Conservation (phyloP, 2,113 vertebrate genomes). For the Noctilio leporinus region DNA sequence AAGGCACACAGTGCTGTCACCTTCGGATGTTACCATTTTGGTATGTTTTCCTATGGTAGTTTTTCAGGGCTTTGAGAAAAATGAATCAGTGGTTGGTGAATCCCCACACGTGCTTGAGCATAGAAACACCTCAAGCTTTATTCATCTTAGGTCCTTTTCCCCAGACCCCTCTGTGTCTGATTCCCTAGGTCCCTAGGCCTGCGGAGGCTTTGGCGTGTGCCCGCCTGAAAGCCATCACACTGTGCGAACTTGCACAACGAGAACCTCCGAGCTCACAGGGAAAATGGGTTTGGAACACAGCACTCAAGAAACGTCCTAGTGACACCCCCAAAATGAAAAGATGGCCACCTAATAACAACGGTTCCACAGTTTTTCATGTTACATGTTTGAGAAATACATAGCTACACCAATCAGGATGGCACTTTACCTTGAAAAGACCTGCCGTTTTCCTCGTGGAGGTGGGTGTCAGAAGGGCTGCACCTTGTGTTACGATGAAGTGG, state of each 20-base stretch:
- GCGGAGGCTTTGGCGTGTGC: too few relatives aligned
- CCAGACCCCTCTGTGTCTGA: not conserved
- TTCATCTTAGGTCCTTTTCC: not conserved
- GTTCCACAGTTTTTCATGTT: not conserved
- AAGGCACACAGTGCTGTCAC: not conserved
- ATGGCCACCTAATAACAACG: not conserved
- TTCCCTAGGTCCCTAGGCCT: not conserved
- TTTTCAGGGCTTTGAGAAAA: not conserved
- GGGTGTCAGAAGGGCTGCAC: not conserved
- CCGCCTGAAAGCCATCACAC: not conserved
- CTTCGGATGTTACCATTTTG: not conserved
- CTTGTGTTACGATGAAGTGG: not conserved
- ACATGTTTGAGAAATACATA: not conserved
- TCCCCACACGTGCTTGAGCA: not conserved
- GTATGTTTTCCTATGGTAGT: not conserved
- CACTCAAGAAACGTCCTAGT: too few relatives aligned
- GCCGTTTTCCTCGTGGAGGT: not conserved
- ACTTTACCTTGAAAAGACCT: not conserved
- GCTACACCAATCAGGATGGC: rapidly evolving
- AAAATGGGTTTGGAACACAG: not conserved
- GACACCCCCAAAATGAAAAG: not conserved
- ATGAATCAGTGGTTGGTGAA: not conserved
- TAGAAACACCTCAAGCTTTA: not conserved
- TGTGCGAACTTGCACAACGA: not conserved
- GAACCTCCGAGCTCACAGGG: not conserved